Evolutionary conservation across 53 echinoderm and acorn worm species (phyloP), one percentile per base, ranked within the genome.

Genomic region (Crossaster papposus): DNA sequence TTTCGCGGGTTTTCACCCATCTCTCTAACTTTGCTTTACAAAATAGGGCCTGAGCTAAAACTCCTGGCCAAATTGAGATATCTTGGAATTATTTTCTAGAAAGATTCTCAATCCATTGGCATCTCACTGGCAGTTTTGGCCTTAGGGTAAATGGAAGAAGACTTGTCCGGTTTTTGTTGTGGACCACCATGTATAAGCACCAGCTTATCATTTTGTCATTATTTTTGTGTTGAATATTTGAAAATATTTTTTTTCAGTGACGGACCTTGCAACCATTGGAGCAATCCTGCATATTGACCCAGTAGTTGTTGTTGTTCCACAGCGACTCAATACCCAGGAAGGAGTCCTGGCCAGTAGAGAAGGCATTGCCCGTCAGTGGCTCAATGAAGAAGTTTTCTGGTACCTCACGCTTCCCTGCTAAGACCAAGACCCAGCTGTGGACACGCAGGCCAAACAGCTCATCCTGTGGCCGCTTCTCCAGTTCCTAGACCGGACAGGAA

Each of bases 351-450:
- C 90, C 64, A 36, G 99, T 99, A 30, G 93, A 86, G 92, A 82
- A 96, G 30, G 93, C 87, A 80, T 99, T 99, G 29, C 99, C 99
- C 2, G 99, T 99, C 89, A 99, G 82, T 2, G 99, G 99, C 77
- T 99, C 99, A 33, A 99, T 94, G 91, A 99, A 99, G 93, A 99
- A 96, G 88, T 99, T 99, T 82, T 99, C 99, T 51, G 99, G 98
- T 11, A 99, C 99, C 81, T 99, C 99, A 10, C 96, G 83, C 89
- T 99, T 99, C 14, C 99, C 99, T 30, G 96, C 90, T 65, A 99
- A 86, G 29, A 99, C 96, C 86, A 99, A 84, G 54, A 99, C 99
- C 99, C 99, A 99, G 90, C 96, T 91, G 90, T 99, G 99, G 31
- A 99, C 89, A 2, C 99, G 93, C 26, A 99, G 94, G 52, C 99